Evolutionary conservation across 2,113 vertebrate genomes (phyloP).

Genomic region (Labrus mixtus): DNA sequence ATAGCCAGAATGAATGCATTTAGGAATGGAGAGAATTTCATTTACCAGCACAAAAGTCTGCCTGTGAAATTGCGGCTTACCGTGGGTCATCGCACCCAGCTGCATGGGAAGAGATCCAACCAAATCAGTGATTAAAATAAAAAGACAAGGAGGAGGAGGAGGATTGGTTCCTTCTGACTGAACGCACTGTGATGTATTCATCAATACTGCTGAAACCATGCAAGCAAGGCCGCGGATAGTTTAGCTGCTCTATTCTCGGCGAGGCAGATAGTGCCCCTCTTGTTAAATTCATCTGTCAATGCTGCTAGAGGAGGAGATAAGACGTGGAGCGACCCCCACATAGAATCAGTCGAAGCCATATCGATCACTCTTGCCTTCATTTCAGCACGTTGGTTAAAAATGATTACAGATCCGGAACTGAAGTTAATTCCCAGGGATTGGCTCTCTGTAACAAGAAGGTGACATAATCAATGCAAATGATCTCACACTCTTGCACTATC

Average conservation of each 20-base stretch:
- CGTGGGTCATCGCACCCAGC: conserved; percentile 16
- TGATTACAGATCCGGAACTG: conserved; percentile 71
- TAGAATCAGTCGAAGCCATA: conserved; percentile 63
- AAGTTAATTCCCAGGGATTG: conserved; percentile 74
- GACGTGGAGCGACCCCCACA: conserved; percentile 49
- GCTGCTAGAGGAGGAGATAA: conserved; percentile 67
- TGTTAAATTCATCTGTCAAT: conserved; percentile 74
- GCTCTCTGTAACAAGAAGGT: conserved; percentile 66
- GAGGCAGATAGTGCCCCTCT: conserved; percentile 50
- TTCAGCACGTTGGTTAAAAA: conserved; percentile 67
- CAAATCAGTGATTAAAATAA: conserved; percentile 20
- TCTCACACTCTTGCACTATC: conserved; percentile 42
- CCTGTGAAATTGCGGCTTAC: conserved; percentile 30
- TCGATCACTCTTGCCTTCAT: conserved; percentile 70
- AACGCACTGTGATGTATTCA: conserved; percentile 64
- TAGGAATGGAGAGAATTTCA: conserved; percentile 31
- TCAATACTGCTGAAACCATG: conserved; percentile 69
- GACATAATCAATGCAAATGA: conserved; percentile 79
- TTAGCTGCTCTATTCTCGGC: conserved; percentile 58
- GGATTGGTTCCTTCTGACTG: conserved; percentile 57
- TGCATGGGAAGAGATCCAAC: conserved; percentile 29
- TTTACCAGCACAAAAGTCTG: conserved; percentile 25
- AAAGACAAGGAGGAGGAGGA: neutral
- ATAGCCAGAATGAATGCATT: conserved; percentile 31
- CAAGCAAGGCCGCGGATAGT: conserved; percentile 46